Evolutionary conservation across 1,140 invertebrate genomes (phyloP), one percentile per base, ranked within the genome.

Genomic region (Drosophila serrata): DNA sequence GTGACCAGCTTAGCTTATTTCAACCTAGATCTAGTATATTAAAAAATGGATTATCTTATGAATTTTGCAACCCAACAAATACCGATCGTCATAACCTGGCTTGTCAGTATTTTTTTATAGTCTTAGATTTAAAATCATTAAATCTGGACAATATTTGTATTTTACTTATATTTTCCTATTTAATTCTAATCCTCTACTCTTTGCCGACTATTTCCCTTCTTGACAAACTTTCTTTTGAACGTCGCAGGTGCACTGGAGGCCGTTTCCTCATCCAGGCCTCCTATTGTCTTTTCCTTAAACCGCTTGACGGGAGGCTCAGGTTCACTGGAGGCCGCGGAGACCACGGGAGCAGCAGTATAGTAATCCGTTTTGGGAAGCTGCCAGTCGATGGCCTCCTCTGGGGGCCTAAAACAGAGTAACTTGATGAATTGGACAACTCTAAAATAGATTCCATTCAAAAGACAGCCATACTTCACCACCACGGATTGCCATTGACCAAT

Each of bases 221-320:
- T 88, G 13, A 93, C 92, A 59, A 95, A 93, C 93, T 95, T 96
- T 48, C 95, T 96, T 60, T 96, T 96, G 75, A 96, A 96, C 9
- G 86, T 92, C 24, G 93, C 91, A 4, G 92, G 84, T 39, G 80
- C 79, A 15, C 42, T 75, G 33, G 63, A 67, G 15, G 93, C 93
- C 1, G 92, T 92, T 39, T 94, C 93, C 35, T 93, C 94, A 48
- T 94, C 93, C 33, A 94, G 92, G 27, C 86, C 91, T 7, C 93
- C 85, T 11, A 96, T 90, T 7, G 93, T 94, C 92, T 96, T 96
- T 80, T 96, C 95, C 79, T 95, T 95, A 63, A 96, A 96, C 42
- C 93, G 94, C 57, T 93, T 94, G 9, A 93, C 62, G 75, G 91
- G 91, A 2, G 93, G 93, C 40, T 94, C 93, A 12, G 86, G 68